Conservation (phyloP, 1,140 invertebrate genomes). For the Akabosia matsudoensis region DNA sequence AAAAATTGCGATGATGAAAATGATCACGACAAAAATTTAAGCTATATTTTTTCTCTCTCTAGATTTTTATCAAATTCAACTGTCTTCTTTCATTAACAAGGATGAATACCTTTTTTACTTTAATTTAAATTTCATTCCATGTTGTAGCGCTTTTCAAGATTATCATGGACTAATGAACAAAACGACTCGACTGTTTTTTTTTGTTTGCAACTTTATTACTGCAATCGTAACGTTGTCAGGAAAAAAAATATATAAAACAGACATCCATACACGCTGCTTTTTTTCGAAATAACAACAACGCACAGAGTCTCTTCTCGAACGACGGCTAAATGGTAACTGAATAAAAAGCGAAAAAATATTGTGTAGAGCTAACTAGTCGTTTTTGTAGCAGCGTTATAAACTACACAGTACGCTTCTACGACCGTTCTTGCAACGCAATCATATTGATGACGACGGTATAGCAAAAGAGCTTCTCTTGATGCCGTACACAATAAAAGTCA, state of each 20-base stretch:
- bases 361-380: not conserved
- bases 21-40: not conserved
- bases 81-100: not conserved
- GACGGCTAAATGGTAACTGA: not conserved
- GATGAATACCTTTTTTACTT: not conserved
- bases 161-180: not conserved
- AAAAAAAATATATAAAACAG: not conserved
- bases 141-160: not conserved
- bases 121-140: no score
- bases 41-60: not conserved
- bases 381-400: no score
- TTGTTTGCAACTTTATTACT: no score
- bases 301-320: not conserved
- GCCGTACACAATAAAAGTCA: no score
- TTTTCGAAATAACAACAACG: no score
- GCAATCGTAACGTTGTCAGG: not conserved
- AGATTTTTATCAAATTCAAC: not conserved
- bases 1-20: not conserved
- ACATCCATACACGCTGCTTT: not conserved
- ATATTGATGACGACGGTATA: no score
- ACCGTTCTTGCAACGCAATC: no score
- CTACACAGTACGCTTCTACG: no score
- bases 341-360: not conserved
- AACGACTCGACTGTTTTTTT: no score
- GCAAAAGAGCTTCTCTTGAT: no score